Evolutionary conservation across 2,113 vertebrate species (phyloP).

Genomic region (Microtus pennsylvanicus): DNA sequence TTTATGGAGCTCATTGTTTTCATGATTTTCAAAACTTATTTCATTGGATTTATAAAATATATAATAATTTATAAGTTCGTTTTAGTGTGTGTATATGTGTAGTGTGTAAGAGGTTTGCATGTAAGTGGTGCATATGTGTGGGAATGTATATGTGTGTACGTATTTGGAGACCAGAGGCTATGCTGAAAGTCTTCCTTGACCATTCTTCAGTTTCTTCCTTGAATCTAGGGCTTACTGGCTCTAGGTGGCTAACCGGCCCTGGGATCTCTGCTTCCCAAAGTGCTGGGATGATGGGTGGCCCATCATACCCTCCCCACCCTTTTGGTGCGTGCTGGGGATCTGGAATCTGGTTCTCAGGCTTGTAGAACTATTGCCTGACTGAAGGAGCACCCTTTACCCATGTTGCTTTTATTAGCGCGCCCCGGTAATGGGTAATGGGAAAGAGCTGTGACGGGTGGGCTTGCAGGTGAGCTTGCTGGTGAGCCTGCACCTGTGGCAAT

Average conservation of each 20-base stretch:
- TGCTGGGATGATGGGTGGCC: too few species aligned
- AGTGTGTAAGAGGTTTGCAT: not conserved
- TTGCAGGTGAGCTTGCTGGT: too few species aligned
- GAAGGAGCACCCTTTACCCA: not conserved
- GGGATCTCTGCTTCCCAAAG: not conserved
- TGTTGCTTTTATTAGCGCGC: not conserved
- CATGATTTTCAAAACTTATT: not conserved
- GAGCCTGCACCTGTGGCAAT: too few species aligned
- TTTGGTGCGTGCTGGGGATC: not conserved
- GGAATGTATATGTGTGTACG: not conserved
- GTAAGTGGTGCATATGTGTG: too few species aligned
- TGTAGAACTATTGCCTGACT: not conserved
- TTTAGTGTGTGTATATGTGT: constrained; percentile 5
- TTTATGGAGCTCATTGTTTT: not conserved
- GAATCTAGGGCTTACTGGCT: not conserved
- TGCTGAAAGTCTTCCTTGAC: not conserved
- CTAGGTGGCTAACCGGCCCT: not conserved
- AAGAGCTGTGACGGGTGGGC: not conserved
- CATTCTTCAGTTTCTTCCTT: not conserved
- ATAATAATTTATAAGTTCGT: not conserved
- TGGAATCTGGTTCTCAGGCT: not conserved
- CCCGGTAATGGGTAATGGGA: not conserved
- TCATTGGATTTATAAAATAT: constrained; percentile 28
- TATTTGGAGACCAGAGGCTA: not conserved
- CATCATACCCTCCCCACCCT: not conserved